Base-by-base conservation (phyloP, 2,797 vertebrate genomes). In the Pseudomugil tenellus region DNA sequence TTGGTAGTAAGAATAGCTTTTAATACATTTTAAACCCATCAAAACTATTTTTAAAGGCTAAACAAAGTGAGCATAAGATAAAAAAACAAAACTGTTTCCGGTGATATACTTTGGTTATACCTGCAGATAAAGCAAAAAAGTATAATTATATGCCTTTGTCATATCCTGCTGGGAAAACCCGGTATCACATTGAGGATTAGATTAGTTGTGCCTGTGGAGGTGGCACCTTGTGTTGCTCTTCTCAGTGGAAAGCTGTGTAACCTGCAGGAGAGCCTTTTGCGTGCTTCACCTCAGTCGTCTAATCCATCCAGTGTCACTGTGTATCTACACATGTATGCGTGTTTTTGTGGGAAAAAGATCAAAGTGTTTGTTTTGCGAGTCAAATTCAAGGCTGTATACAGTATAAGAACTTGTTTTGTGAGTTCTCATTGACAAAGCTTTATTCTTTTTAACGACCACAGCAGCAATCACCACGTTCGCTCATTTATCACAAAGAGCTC, bases 401-500 rank as follows among this genome's bases (percentile, higher is more conserved):
- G 46, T 76, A 21, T 72, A 76, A 74, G 74, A 76, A 67, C 54
- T 75, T 55, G 57, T 83, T 75, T 74, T 69, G 34, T 68, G 63
- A 58, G 68, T 35, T 76, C 79, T 81, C 74, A 73, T 58, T 93
- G 91, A 93, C 84, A 51, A 88, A 85, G 86, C 85, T 94, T 64
- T 95, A 80, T 95, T 96, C 92, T 96, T 93, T 96, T 92, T 91
- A 87, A 92, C 91, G 91, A 93, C 85, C 89, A 85, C 94, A 95
- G 93, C 97, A 96, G 94, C 93, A 93, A 90, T 90, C 92, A 70
- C 94, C 96, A 72, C 95, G 94, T 87, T 95, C 96, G 92, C 93
- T 96, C 92, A 94, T 92, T 94, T 95, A 93, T 95, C 95, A 97
- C 95, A 98, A 95, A 97, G 96, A 98, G 88, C 94, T 98, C 83